phyloP scores from a whole-genome alignment of 2,797 vertebrate species.

The Malacoctenus gilli region DNA sequence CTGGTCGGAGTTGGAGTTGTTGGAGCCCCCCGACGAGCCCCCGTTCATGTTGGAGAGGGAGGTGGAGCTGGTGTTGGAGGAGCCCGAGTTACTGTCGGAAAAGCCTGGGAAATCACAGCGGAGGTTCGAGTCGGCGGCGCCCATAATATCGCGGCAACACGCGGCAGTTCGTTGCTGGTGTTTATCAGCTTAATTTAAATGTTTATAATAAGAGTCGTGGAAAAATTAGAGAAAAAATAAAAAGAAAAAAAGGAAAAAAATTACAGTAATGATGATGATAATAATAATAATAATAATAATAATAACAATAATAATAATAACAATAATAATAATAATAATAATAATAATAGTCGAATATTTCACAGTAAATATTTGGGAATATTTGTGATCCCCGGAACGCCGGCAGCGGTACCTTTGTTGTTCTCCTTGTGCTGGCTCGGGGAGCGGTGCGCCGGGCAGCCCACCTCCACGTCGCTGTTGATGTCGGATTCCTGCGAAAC shows the following conservation, averaged over 20 bases:
- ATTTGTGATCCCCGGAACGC: no score
- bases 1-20: slow-evolving; percentile 88
- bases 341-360: neutral
- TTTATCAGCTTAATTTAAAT: no score
- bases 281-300: neutral
- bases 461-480: slow-evolving; percentile 99
- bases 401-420: slow-evolving; percentile 95
- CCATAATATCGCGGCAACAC: no score
- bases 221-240: no score
- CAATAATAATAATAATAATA: neutral
- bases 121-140: no score
- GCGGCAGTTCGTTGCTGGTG: no score
- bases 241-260: no score
- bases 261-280: no score
- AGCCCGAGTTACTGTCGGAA: slow-evolving; percentile 88
- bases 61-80: slow-evolving; percentile 85
- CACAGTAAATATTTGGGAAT: no score
- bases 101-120: slow-evolving; percentile 78
- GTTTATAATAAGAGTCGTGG: no score
- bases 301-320: neutral
- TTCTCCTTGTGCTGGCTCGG: slow-evolving; percentile 97
- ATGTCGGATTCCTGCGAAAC: slow-evolving; percentile 95
- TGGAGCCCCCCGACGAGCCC: slow-evolving; percentile 85
- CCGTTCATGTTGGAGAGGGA: slow-evolving; percentile 86
- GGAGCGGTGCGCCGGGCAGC: slow-evolving; percentile 93